A percentile compares a stretch with the other conserved stretches of the same genome.
phyloP scores from a whole-genome alignment of 2,888 invertebrate species.

The Chrysomela aeneicollis region DNA sequence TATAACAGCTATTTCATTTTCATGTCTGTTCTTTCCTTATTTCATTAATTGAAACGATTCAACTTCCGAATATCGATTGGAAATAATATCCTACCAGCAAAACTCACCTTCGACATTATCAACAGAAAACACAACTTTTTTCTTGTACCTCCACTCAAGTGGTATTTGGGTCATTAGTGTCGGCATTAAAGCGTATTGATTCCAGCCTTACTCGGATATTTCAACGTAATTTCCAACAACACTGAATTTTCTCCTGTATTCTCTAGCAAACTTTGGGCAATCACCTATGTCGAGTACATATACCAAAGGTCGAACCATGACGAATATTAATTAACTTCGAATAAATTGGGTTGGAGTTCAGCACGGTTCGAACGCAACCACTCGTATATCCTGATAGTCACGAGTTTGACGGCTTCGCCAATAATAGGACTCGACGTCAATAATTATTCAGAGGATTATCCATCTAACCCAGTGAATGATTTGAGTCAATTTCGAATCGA shows the following conservation, averaged over 20 bases:
- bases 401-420: not conserved
- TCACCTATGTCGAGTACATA: not conserved
- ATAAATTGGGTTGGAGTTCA: not conserved
- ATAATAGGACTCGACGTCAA: not conserved
- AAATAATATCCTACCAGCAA: too few species aligned
- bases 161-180: constrained; percentile 40
- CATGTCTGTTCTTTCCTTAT: too few species aligned
- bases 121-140: constrained; percentile 16
- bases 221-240: not conserved
- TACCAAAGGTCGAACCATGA: not conserved
- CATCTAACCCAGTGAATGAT: not conserved
- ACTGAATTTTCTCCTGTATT: not conserved
- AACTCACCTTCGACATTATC: not conserved
- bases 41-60: too few species aligned
- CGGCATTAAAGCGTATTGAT: constrained; percentile 34
- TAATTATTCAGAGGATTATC: not conserved
- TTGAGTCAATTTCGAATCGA: too few species aligned
- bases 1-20: too few species aligned
- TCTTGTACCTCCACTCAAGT: constrained; percentile 39
- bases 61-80: too few species aligned
- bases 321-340: constrained; percentile 13
- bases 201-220: constrained; percentile 10
- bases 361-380: not conserved
- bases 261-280: not conserved
- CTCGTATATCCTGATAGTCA: not conserved